Conservation (phyloP, 2,888 invertebrate genomes). For the Melanostoma mellinum region DNA sequence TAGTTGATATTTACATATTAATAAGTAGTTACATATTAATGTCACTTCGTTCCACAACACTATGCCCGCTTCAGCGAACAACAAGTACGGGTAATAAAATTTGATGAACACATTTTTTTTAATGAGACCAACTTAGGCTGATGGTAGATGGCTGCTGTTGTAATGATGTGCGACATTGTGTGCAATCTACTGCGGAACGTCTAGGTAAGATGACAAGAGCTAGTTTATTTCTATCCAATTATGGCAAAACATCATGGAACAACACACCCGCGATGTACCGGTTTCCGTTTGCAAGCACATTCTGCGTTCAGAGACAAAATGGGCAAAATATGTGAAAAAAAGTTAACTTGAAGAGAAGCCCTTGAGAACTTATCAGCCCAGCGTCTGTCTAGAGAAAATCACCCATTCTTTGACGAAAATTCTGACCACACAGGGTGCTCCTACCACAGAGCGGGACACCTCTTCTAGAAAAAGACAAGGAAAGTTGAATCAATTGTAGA, state of each 20-base stretch:
- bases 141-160: not conserved
- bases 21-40: too few relatives aligned
- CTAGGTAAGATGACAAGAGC: slow-evolving; percentile 6
- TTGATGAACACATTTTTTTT: slow-evolving; percentile 43
- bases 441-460: too few relatives aligned
- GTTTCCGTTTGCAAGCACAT: slow-evolving; percentile 22
- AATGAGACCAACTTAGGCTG: slow-evolving; percentile 26
- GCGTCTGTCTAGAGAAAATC: too few relatives aligned
- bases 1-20: slow-evolving; percentile 10
- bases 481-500: too few relatives aligned
- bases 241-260: slow-evolving; percentile 34
- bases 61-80: not conserved
- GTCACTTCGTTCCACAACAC: slow-evolving; percentile 42
- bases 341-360: too few relatives aligned
- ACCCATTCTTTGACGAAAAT: too few relatives aligned
- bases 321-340: not conserved
- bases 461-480: too few relatives aligned
- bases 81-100: slow-evolving; percentile 21
- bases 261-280: slow-evolving; percentile 16
- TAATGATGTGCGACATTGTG: slow-evolving; percentile 18
- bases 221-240: slow-evolving; percentile 18
- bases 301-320: slow-evolving; percentile 29
- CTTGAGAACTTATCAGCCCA: too few relatives aligned
- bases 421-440: too few relatives aligned
- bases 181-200: slow-evolving; percentile 31